phyloP scores from a whole-genome alignment of 2,113 vertebrate species.

The Fregata magnificens region DNA sequence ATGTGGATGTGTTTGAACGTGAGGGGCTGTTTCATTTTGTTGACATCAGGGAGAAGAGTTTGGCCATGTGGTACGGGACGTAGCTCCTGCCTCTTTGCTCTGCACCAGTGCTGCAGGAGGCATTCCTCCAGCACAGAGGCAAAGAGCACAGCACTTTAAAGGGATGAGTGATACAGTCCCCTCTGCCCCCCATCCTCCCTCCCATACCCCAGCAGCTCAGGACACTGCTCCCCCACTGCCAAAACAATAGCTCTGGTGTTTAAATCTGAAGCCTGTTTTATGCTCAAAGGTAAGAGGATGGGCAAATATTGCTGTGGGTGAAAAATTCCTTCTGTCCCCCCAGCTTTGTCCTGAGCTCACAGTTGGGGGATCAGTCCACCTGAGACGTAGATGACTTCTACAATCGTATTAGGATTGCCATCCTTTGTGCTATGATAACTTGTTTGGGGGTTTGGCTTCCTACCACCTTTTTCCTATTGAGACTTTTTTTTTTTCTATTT shows the following conservation, averaged over 20 bases:
- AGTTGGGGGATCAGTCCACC: neutral
- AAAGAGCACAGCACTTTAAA: neutral
- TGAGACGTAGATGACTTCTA: neutral
- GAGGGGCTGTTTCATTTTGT: neutral
- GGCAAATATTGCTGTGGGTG: neutral
- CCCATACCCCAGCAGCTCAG: neutral
- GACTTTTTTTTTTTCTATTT: neutral
- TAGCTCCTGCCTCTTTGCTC: neutral
- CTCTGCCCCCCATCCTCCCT: neutral
- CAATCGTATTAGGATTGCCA: neutral
- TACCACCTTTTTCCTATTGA: neutral
- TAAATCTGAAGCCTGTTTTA: neutral
- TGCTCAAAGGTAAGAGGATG: neutral
- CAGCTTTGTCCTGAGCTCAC: neutral
- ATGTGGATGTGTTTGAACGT: neutral
- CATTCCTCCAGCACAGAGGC: neutral
- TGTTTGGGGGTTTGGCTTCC: neutral
- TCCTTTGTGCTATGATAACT: neutral
- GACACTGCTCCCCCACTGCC: neutral
- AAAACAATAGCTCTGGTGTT: neutral
- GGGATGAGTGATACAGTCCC: neutral
- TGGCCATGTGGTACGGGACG: accelerated
- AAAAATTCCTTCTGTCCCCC: neutral
- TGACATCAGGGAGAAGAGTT: neutral
- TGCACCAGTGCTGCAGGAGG: neutral